Percentiles rank a stretch among this genome's conserved stretches.
Conservation (phyloP, 2,113 vertebrate species). For the Ctenodactylus gundi region DNA sequence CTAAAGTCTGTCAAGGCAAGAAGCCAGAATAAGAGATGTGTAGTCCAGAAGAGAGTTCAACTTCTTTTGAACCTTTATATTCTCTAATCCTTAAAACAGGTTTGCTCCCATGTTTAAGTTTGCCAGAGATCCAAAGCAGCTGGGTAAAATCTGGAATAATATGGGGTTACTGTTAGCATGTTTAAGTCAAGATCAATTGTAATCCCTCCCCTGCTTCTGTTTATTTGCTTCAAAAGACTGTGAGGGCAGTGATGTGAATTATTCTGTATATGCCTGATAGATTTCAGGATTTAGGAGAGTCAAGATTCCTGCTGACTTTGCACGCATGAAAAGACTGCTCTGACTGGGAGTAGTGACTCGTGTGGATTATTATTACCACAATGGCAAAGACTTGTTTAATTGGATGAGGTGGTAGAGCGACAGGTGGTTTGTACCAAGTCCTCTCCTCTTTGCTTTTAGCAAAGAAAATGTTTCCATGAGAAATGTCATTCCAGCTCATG, state of each 20-base stretch:
- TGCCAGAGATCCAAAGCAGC: constrained; percentile 69
- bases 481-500: neutral
- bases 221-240: constrained; percentile 81
- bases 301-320: constrained; percentile 70
- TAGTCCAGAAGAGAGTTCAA: neutral
- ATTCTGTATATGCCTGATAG: constrained; percentile 71
- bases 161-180: constrained; percentile 82
- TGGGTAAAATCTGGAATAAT: constrained; percentile 71
- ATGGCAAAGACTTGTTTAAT: constrained; percentile 36
- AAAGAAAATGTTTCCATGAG: neutral
- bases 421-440: constrained; percentile 4
- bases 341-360: constrained; percentile 33
- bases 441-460: neutral
- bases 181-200: constrained; percentile 78
- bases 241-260: constrained; percentile 77
- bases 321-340: constrained; percentile 64
- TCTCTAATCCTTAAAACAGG: constrained; percentile 54
- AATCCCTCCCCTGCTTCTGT: constrained; percentile 78
- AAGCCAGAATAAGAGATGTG: neutral
- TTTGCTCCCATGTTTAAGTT: constrained; percentile 56
- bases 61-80: constrained; percentile 64
- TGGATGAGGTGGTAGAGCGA: neutral
- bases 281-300: constrained; percentile 75
- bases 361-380: constrained; percentile 37
- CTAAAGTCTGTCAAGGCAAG: neutral